Conservation (phyloP, 2,113 vertebrate genomes). For the Aythya baeri region DNA sequence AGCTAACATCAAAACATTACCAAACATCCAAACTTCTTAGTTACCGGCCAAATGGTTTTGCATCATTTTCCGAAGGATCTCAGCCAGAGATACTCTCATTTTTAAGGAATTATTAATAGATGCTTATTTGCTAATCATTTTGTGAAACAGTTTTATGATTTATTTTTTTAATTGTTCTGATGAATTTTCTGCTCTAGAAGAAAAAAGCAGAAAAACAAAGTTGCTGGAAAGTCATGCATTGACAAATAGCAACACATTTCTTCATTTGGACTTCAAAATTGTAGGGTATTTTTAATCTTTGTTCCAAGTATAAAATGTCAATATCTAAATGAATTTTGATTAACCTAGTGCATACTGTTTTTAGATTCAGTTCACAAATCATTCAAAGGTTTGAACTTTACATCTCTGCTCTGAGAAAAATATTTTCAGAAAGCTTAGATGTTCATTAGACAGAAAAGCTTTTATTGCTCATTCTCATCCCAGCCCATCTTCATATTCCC, state of each 20-base stretch:
- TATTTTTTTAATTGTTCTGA: not conserved
- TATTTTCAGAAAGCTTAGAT: not conserved
- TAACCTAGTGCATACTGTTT: not conserved
- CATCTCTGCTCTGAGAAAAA: fast-evolving
- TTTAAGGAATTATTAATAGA: slow-evolving; percentile 17
- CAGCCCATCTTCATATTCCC: not conserved
- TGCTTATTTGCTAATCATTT: not conserved
- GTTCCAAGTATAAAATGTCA: not conserved
- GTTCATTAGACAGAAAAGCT: not conserved
- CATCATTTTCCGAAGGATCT: not conserved
- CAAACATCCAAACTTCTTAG: not conserved
- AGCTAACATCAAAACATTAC: not conserved
- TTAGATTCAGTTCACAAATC: not conserved
- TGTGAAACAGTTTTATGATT: fast-evolving
- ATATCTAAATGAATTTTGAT: not conserved
- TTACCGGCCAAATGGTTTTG: not conserved
- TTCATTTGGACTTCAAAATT: not conserved
- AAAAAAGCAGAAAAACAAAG: not conserved
- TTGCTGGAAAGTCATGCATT: not conserved
- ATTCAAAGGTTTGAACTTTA: not conserved
- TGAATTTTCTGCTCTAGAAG: not conserved
- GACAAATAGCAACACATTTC: not conserved
- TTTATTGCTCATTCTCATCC: not conserved
- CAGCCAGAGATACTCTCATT: not conserved
- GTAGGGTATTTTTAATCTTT: not conserved